phyloP scores from a whole-genome alignment of 2,113 vertebrate genomes.

The Podarcis muralis region DNA sequence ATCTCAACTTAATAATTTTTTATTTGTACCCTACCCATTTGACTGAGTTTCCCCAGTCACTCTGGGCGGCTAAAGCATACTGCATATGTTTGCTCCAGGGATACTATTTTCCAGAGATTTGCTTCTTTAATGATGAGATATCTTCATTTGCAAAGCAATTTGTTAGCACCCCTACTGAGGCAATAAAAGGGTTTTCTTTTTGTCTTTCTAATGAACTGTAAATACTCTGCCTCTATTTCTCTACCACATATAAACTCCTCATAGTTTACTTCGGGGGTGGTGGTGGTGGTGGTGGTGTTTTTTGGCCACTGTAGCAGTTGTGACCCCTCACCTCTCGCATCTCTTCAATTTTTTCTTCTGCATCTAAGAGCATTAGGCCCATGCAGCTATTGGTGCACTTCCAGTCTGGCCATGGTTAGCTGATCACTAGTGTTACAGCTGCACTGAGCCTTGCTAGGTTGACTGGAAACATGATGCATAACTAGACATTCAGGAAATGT shows the following conservation, averaged over 20 bases:
- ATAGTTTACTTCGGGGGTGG: background rate
- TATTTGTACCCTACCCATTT: too few species aligned
- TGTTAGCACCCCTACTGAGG: background rate
- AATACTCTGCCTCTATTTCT: background rate
- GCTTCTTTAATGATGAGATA: background rate
- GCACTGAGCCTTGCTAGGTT: background rate
- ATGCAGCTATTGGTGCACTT: background rate
- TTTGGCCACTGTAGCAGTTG: too few species aligned
- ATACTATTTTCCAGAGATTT: background rate
- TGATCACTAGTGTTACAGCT: background rate
- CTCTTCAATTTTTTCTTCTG: too few species aligned
- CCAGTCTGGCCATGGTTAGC: background rate
- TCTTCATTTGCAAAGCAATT: background rate
- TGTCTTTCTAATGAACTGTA: background rate
- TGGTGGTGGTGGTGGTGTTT: accelerated
- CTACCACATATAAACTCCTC: background rate
- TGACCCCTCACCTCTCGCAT: too few species aligned
- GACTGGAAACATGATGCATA: background rate
- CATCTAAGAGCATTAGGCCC: too few species aligned
- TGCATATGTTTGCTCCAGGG: background rate
- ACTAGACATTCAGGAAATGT: background rate
- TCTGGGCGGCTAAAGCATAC: too few species aligned
- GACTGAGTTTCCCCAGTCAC: too few species aligned
- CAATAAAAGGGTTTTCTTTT: background rate
- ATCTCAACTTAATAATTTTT: background rate